Evolutionary conservation across 2,888 invertebrate species (phyloP).

Genomic region (Loripinus fragilis): DNA sequence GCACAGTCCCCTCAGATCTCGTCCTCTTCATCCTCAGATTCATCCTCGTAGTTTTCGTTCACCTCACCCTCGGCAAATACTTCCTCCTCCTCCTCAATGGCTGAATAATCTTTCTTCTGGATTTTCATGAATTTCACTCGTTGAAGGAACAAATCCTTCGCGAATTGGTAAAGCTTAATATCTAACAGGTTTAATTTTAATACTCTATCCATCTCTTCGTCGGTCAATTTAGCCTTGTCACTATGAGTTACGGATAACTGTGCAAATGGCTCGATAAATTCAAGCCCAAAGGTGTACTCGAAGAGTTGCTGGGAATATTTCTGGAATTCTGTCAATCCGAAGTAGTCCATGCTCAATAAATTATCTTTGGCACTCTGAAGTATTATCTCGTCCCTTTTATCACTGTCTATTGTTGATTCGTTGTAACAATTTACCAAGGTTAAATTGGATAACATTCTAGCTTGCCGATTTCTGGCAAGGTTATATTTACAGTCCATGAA

Average conservation of each 20-base stretch:
- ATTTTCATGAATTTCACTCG: constrained; percentile 83
- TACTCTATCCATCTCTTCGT: constrained; percentile 90
- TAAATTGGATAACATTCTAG: constrained; percentile 98
- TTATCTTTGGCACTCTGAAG: constrained; percentile 98
- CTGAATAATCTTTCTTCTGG: constrained; percentile 32
- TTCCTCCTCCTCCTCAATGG: constrained; percentile 14
- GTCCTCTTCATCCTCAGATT: constrained; percentile 11
- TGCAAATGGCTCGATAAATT: constrained; percentile 86
- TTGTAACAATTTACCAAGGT: constrained; percentile 98
- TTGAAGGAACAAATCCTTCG: constrained; percentile 90
- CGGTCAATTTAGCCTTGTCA: constrained; percentile 90
- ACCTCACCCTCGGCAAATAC: background rate
- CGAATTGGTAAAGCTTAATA: constrained; percentile 96
- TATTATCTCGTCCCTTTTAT: constrained; percentile 86
- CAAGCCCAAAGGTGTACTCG: constrained; percentile 79
- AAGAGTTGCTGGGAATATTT: constrained; percentile 85
- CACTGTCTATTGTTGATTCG: constrained; percentile 65
- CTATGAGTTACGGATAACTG: constrained; percentile 96
- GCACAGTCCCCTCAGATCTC: too few species aligned
- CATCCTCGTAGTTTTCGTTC: constrained; percentile 18
- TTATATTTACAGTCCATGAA: constrained; percentile 96
- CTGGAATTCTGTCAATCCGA: constrained; percentile 98
- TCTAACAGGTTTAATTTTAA: constrained; percentile 94
- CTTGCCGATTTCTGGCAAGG: constrained; percentile 97
- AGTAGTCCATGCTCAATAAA: constrained; percentile 96